Percentiles rank a stretch among this genome's conserved stretches.
These are phyloP conservation scores for Nomada hirtipes DNA, from an alignment of 2,888 invertebrate genomes.

Conservation along the genomic window DNA sequence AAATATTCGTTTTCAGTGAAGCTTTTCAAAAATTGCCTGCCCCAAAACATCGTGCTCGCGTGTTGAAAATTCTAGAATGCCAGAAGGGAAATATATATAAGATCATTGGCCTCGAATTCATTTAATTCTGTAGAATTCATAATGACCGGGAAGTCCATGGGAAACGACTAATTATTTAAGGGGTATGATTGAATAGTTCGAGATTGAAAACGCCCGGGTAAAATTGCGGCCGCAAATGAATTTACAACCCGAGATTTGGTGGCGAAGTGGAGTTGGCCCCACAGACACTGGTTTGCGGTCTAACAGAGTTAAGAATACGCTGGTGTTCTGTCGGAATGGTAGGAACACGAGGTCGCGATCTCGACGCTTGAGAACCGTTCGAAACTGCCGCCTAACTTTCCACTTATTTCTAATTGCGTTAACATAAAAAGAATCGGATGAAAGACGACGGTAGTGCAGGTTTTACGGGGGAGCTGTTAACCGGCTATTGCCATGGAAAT, in stretches of 20 bases:
- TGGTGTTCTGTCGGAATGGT: constrained; percentile 15
- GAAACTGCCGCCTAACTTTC: constrained; percentile 31
- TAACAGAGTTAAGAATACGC: constrained; percentile 63
- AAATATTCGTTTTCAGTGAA: not conserved
- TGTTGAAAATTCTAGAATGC: too few species aligned
- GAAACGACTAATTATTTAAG: too few species aligned
- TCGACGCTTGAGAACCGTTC: constrained; percentile 29
- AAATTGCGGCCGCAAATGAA: constrained; percentile 53
- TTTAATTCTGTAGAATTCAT: too few species aligned
- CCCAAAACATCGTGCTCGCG: not conserved
- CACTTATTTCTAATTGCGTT: constrained; percentile 26
- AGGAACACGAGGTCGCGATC: constrained; percentile 22
- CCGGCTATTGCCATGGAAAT: not conserved
- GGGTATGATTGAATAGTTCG: not conserved
- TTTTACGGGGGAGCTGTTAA: not conserved
- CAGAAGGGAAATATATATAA: too few species aligned
- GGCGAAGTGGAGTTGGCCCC: constrained; percentile 21
- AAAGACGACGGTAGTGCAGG: not conserved
- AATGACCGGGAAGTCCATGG: too few species aligned
- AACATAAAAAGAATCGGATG: constrained; percentile 25
- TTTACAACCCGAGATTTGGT: constrained; percentile 45
- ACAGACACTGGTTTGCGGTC: constrained; percentile 54
- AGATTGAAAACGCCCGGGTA: not conserved
- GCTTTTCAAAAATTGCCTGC: not conserved
- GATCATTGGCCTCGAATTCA: too few species aligned